Base-by-base conservation (phyloP, 1,140 invertebrate species). In the Drosophila teissieri region DNA sequence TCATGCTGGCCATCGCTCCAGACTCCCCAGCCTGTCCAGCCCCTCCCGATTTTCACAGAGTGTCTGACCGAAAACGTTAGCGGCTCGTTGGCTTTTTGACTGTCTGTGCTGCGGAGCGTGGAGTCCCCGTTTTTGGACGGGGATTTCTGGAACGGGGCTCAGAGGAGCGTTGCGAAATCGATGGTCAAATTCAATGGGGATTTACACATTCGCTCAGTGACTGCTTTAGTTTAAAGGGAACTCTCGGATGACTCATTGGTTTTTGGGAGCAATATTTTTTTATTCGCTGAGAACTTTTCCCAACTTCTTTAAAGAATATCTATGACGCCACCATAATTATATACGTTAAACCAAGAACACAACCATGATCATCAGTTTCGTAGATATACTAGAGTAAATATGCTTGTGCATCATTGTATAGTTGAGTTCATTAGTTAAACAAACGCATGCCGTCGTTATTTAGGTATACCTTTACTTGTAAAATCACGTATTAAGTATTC, bases 1-100 rank as follows among this genome's bases (percentile, higher is more conserved):
- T 84, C 77, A 84, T 90, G 78, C 60, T 62, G 56, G 70, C 60
- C 51, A 78, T 63, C 52, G 65, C 72, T 56, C 46, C 51, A 53
- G 74, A 40, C 63, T 37, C 42, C 34, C 54, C 31, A 39, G 24
- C 51, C 63, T 40, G 63, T 40, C 63, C 67, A n/a, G 2, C 10
- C 42, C 15, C 40, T 10, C n/a, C 56, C 24, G 11, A 3, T 8
- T 36, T 46, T 53, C 36, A 12, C 34, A 31, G 31, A 34, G 19
- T 44, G 64, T 54, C 53, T 69, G 64, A 63, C 62, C 42, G 60
- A 10, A 73, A 22, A 68, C 61, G 64, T 68, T 68, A 67, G 64
- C 61, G 61, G 64, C 64, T 67, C 61, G 64, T 68, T 68, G 64
- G 44, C 82, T 72, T 78, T 65, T 55, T 67, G 73, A 69, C 79